phyloP scores from a whole-genome alignment of 2,113 vertebrate genomes.

The Orthochromis malagaraziensis region DNA sequence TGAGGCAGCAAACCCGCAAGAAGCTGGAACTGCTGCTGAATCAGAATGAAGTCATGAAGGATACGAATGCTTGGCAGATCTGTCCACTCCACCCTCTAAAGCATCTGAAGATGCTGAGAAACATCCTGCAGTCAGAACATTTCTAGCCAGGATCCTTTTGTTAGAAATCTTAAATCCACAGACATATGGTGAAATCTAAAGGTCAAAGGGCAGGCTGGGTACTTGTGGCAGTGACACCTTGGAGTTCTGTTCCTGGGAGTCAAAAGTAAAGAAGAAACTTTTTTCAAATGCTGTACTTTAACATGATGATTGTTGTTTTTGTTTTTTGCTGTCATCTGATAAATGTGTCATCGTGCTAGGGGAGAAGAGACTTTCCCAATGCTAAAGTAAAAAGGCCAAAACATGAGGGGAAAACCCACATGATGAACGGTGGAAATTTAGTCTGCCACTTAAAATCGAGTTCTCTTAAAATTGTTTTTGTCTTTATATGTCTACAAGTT shows the following conservation, averaged over 20 bases:
- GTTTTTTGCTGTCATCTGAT: conserved; percentile 12
- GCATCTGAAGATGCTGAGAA: background rate
- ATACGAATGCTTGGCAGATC: background rate
- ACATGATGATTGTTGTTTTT: conserved; percentile 8
- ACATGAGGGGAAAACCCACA: background rate
- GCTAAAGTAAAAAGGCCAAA: background rate
- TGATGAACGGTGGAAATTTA: conserved; percentile 11
- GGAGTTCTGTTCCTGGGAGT: background rate
- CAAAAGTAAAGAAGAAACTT: background rate
- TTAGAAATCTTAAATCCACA: background rate
- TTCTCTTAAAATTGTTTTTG: conserved; percentile 23
- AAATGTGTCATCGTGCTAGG: conserved; percentile 21
- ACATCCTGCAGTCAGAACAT: background rate
- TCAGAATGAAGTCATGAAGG: background rate
- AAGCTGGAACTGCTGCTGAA: background rate
- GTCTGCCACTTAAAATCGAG: conserved; percentile 18
- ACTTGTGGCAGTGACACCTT: background rate
- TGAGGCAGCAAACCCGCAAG: background rate
- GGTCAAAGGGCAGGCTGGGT: background rate
- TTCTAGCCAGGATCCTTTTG: background rate
- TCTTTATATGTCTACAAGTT: conserved; percentile 18
- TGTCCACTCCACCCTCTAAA: background rate
- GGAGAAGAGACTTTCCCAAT: background rate
- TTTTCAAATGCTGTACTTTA: conserved; percentile 10
- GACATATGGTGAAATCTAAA: background rate